Evolutionary conservation across 2,888 invertebrate genomes (phyloP), one percentile per base, ranked within the genome.

Genomic region (Euproctis similis): DNA sequence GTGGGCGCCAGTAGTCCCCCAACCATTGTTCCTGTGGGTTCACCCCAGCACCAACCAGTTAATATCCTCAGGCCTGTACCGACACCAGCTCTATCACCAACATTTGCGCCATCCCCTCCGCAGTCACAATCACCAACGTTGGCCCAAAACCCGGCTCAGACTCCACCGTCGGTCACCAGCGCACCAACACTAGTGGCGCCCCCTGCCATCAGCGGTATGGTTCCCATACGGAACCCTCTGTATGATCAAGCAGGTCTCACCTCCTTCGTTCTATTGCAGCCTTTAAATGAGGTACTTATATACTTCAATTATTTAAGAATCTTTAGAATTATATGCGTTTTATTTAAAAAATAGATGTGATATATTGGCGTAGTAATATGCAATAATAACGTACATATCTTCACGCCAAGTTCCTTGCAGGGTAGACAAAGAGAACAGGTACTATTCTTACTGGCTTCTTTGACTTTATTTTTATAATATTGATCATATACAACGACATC

Each of bases 251-350:
- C 73, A 1, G 77, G 76, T 1, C 30, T 81, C 19, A 72, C 81
- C 0, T 77, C 81, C 0, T 82, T 82, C 0, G 80, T 84, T 2
- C 51, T 84, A 1, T 42, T 84, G 24, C 78, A 84, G 40, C 82
- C 82, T 9, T 58, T 84, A 39, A 84, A 82, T 48, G 78, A 84
- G 74, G 82, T 84, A 52, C 9, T 46, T 53, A n/a, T n/a, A n/a
- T n/a, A n/a, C n/a, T n/a, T n/a, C n/a, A n/a, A n/a, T n/a, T n/a
- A n/a, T n/a, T n/a, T n/a, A n/a, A n/a, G n/a, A n/a, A n/a, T n/a
- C n/a, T n/a, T n/a, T n/a, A n/a, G n/a, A n/a, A n/a, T n/a, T n/a
- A n/a, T n/a, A n/a, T n/a, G n/a, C n/a, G n/a, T n/a, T n/a, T n/a
- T n/a, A n/a, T n/a, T n/a, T n/a, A n/a, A n/a, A n/a, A n/a, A n/a